phyloP scores from a whole-genome alignment of 2,797 vertebrate species.

The Gorsachius magnificus region DNA sequence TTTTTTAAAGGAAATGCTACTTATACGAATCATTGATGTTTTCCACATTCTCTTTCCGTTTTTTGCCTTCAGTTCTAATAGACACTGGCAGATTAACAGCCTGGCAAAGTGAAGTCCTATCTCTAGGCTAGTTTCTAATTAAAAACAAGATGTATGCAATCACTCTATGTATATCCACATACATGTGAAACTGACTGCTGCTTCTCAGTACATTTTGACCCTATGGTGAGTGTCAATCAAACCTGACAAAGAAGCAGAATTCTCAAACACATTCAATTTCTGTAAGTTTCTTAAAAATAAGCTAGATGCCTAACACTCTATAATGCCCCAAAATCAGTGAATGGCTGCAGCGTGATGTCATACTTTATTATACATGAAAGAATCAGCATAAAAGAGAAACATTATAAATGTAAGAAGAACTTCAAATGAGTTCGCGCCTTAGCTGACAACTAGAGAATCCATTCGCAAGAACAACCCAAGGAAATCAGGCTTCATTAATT shows the following conservation, averaged over 20 bases:
- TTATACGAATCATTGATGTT: neutral
- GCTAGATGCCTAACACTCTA: neutral
- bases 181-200: neutral
- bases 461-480: neutral
- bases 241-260: neutral
- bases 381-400: neutral
- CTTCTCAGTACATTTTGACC: neutral
- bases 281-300: neutral
- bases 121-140: neutral
- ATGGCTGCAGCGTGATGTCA: neutral
- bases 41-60: neutral
- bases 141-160: neutral
- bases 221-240: neutral
- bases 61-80: neutral
- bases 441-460: neutral
- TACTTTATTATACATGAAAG: neutral
- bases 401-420: neutral
- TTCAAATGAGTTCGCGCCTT: neutral
- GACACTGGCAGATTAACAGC: neutral
- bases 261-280: neutral
- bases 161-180: neutral
- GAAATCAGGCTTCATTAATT: constrained; percentile 34
- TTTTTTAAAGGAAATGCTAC: neutral
- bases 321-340: neutral
- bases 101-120: neutral